Base-by-base conservation (phyloP, 2,888 invertebrate genomes). In the Sceliomorpha sp. region DNA sequence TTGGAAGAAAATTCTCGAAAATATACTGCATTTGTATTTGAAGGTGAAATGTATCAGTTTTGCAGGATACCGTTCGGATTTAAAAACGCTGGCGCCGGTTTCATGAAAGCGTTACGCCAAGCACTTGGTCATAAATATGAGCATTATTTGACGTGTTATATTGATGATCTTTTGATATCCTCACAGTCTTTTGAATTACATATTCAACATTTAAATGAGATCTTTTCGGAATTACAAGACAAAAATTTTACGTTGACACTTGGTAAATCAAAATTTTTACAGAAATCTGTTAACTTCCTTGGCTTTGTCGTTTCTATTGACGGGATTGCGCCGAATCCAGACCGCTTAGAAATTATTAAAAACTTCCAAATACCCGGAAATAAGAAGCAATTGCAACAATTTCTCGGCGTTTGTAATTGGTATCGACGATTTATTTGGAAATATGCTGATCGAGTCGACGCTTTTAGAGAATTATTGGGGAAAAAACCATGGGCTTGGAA, bases 11-110 rank as follows among this genome's bases (percentile, higher is more conserved):
- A 40, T 1, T 62, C 66, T 2, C 32, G 69, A 12, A 51, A 36
- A 26, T 67, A 56, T 44, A 73, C 69, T 0, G 70, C 70, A 5
- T 72, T 74, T 32, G 17, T 67, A 7, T 63, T 45, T 27, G 34
- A 7, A 1, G 34, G 34, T 13, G 12, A 13, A 5, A 15, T 37
- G 15, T 37, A 37, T 8, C 37, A 37, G n/a, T 37, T 37, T 8
- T 15, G 37, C 15, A 14, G 37, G 8, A 15, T 37, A 15, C 37
- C 15, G 5, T 37, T 37, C 37, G 15, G 37, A n/a, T n/a, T n/a
- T n/a, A n/a, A n/a, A n/a, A n/a, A n/a, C n/a, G n/a, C n/a, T n/a
- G n/a, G n/a, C n/a, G 37, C 20, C 2, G 39, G n/a, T 1, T 39
- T 20, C 10, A 39, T 39, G 17, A 20, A 39, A n/a, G n/a, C 39